Evolutionary conservation across 1,140 invertebrate genomes (phyloP), one percentile per base, ranked within the genome.

Genomic region (Venturia canescens): DNA sequence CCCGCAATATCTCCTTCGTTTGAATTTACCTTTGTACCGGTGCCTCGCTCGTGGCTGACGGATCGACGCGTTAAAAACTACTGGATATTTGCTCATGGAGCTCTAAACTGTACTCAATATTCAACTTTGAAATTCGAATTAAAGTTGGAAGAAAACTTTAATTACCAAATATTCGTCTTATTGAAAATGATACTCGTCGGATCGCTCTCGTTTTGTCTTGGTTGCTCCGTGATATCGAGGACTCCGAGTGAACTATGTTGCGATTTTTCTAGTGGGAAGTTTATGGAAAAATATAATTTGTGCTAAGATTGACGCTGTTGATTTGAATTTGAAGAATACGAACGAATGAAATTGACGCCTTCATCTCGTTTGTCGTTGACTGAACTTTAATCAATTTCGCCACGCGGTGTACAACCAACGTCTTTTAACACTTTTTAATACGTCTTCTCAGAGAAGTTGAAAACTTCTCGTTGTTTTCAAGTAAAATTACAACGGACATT

Each of bases 61-160:
- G 0, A 31, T 13, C 27, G 27, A 29, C 23, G 66, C 29, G 66
- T 69, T 18, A 16, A 16, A 69, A 21, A 63, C 60, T 18, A 26
- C 60, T 6, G 13, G 27, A 63, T 23, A 63, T 63, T 21, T 3
- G 4, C 21, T n/a, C 16, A 63, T 21, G 23, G 23, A 63, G 4
- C n/a, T 63, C 9, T 3, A 63, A 63, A 26, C 60, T 13, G 1
- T 5, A 26, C 21, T 15, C 23, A 63, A 63, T 63, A 3, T 26
- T 9, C 23, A 63, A 27, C 60, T 13, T 0, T 3, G 27, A 18
- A 27, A 26, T 63, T 63, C 60, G 50, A 27, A 63, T 63, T 63
- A 63, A 13, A 63, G 60, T 13, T 63, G 21, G 5, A 7, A 38
- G 34, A 44, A 44, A 71, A 71, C 69, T 71, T 71, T 71, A 71